Conservation (phyloP, 2,113 vertebrate species). For the Diglossa brunneiventris region DNA sequence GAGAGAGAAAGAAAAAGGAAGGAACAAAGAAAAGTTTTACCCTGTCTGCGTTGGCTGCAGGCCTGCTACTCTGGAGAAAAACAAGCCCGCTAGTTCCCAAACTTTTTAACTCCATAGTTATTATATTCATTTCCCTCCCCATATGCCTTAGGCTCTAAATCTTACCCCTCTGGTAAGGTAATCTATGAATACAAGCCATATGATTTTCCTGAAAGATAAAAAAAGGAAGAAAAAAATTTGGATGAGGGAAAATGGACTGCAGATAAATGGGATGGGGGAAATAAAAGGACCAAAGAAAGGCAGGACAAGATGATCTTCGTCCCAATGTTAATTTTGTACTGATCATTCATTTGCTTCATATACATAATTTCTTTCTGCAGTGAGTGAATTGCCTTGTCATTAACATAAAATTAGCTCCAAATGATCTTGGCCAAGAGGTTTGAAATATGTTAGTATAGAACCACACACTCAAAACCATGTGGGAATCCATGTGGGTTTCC, state of each 20-base stretch:
- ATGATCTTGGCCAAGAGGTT: neutral
- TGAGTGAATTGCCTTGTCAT: neutral
- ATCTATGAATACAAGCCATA: neutral
- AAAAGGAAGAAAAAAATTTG: neutral
- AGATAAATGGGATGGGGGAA: neutral
- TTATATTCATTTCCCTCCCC: neutral
- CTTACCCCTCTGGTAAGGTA: neutral
- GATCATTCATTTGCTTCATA: neutral
- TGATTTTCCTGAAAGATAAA: neutral
- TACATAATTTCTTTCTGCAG: slow-evolving; percentile 2
- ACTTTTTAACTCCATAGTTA: neutral
- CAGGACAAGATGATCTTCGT: neutral
- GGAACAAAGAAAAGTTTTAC: neutral
- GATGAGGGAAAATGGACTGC: neutral
- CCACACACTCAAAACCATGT: neutral
- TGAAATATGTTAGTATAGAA: neutral
- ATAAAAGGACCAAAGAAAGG: neutral
- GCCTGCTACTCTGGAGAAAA: neutral
- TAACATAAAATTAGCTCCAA: slow-evolving; percentile 25
- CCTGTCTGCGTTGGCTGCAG: neutral
- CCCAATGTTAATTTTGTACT: neutral
- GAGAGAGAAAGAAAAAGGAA: neutral
- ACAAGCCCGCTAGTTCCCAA: neutral
- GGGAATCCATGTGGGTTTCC: neutral
- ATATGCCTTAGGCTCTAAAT: neutral